Evolutionary conservation across 2,888 invertebrate species (phyloP), one percentile per base, ranked within the genome.

Genomic region (Drosophila pegasa): DNA sequence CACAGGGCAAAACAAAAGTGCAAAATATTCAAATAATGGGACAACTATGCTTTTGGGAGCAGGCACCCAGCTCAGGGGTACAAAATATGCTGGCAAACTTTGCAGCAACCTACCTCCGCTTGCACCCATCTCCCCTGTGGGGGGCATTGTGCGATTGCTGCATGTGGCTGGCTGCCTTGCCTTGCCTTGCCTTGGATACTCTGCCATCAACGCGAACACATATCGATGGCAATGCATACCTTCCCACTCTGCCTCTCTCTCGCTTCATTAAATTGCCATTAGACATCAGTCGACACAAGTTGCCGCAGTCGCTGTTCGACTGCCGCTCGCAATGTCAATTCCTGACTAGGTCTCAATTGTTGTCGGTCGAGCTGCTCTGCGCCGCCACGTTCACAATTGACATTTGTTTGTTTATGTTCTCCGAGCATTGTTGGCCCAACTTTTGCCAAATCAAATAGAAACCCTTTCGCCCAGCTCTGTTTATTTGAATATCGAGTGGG

Each of bases 371-470:
- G 1, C 9, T 12, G 33, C 41, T 57, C 40, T 58, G 48, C 78
- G n/a, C 50, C 35, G 65, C 86, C 68, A 68, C 67, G 71, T 66
- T 50, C 57, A 29, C 45, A 60, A 70, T 79, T 82, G 83, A 71
- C 78, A 66, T 76, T 80, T 69, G 87, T 73, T 88, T 82, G 88
- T 86, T 82, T 88, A 86, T 88, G 84, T 86, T 82, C 80, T 86
- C 67, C 69, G 74, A 88, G 71, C 63, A 73, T 86, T 82, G 84
- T 88, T 81, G 70, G 56, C 80, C 41, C 78, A 83, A 88, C 73
- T 80, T 82, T 88, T 29, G 41, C 59, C 51, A 43, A 70, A 60
- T 69, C 71, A 64, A 61, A 78, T 59, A 66, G 63, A 48, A 45
- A 68, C 64, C 58, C 48, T 40, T 56, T 37, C 35, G 14, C 35